Evolutionary conservation across 2,113 vertebrate species (phyloP).

Genomic region (Antennarius striatus): DNA sequence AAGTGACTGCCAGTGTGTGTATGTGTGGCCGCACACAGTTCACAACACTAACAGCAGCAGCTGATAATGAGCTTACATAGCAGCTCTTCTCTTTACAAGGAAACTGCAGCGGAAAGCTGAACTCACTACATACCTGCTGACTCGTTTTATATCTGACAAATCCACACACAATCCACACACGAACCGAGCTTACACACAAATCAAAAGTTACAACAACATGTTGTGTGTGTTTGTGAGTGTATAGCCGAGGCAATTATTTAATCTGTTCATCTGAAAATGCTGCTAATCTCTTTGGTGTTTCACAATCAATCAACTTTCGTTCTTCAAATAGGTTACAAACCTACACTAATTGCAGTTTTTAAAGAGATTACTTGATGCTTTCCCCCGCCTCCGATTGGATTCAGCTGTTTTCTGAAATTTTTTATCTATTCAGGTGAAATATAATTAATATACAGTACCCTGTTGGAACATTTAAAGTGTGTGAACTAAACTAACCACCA

Average conservation of each 20-base stretch:
- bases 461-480: not conserved
- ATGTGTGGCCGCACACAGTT: conserved; percentile 20
- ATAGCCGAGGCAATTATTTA: not conserved
- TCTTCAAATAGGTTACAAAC: too few species aligned
- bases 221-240: not conserved
- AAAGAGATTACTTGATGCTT: too few species aligned
- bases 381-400: too few species aligned
- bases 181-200: conserved; percentile 1
- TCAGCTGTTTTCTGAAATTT: too few species aligned
- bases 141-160: conserved; percentile 23
- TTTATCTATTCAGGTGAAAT: too few species aligned
- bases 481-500: not conserved
- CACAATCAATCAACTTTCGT: too few species aligned
- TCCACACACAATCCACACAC: conserved; percentile 6
- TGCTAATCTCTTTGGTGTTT: too few species aligned
- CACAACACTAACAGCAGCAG: conserved; percentile 42
- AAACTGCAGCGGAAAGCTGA: conserved; percentile 54
- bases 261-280: not conserved
- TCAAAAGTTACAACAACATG: not conserved
- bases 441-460: too few species aligned
- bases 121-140: conserved; percentile 47
- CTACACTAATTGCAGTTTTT: too few species aligned
- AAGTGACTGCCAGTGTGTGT: conserved; percentile 9
- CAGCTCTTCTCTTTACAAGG: conserved; percentile 55
- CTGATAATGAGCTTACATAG: conserved; percentile 64